Percentiles rank a stretch among this genome's conserved stretches.
Evolutionary conservation across 2,888 invertebrate species (phyloP).

Genomic region (Aphelenchoides bicaudatus): DNA sequence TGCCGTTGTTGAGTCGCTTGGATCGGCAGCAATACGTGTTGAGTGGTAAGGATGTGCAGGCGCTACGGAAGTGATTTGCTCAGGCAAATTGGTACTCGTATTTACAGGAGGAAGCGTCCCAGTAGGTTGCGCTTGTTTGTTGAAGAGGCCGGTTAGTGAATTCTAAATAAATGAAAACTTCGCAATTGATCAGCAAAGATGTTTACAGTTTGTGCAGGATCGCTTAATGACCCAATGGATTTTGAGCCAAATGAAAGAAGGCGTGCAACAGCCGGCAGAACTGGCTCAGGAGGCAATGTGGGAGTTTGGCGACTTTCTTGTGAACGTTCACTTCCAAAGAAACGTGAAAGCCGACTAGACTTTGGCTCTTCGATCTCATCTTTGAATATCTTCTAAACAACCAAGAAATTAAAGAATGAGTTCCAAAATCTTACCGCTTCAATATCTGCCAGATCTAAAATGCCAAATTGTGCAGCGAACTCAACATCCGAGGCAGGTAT

Average conservation of each 20-base stretch:
- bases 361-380: conserved; percentile 3
- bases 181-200: too few species aligned
- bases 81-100: too few species aligned
- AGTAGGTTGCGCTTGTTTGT: too few species aligned
- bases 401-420: background rate
- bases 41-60: background rate
- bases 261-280: conserved; percentile 11
- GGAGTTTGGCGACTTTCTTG: too few species aligned
- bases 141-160: too few species aligned
- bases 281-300: background rate
- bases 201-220: background rate
- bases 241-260: background rate
- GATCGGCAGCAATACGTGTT: too few species aligned
- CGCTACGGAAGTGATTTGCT: too few species aligned
- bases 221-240: background rate
- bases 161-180: too few species aligned
- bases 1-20: too few species aligned
- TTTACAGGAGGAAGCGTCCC: too few species aligned
- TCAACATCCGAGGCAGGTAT: conserved; percentile 32
- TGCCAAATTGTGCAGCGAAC: conserved; percentile 28
- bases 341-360: conserved; percentile 1
- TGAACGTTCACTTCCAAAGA: background rate
- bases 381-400: conserved; percentile 10
- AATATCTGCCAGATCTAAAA: conserved; percentile 14
- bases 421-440: background rate